Evolutionary conservation across 2,113 vertebrate genomes (phyloP), one percentile per base, ranked within the genome.

Genomic region (Pionites leucogaster): DNA sequence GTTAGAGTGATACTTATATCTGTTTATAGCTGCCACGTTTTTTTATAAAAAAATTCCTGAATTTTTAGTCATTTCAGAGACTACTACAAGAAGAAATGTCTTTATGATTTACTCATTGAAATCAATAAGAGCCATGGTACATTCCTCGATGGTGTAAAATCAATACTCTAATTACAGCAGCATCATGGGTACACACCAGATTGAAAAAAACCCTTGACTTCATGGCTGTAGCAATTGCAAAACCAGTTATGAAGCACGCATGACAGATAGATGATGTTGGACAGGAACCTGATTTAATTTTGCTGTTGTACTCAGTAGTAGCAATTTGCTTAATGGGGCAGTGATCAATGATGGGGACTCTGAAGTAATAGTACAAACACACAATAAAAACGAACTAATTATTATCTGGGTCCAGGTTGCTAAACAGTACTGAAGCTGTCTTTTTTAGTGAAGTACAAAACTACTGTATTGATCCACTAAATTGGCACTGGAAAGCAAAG

Each of bases 51-150:
- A 37, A 24, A 50, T 71, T 79, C 11, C n/a, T 55, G 23, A 41
- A 28, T 78, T 92, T 92, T 93, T 68, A 37, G 7, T 35, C 5
- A 47, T 84, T 86, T 92, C 37, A 53, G 22, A 77, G 17, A 64
- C 20, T 84, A 6, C 23, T 82, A 19, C 12, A 82, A 60, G 8
- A 89, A 49, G 37, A 87, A 82, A 85, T 65, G 13, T 52, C 65
- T 79, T 82, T 86, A 91, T 86, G 13, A 87, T 85, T 86, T 91
- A 78, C 52, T 84, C 35, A 44, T 55, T 86, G 27, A 89, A 91
- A 89, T 82, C 33, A 84, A 22, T 95, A 76, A 47, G 12, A 74
- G 17, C 3, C 2, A 5, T 24, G 31, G 13, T 47, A 65, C 19
- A 20, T 44, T 89, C 47, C 37, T 92, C 1, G 1, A 1, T 53